Evolutionary conservation across 2,113 vertebrate species (phyloP).

Genomic region (Ammodytes dubius): DNA sequence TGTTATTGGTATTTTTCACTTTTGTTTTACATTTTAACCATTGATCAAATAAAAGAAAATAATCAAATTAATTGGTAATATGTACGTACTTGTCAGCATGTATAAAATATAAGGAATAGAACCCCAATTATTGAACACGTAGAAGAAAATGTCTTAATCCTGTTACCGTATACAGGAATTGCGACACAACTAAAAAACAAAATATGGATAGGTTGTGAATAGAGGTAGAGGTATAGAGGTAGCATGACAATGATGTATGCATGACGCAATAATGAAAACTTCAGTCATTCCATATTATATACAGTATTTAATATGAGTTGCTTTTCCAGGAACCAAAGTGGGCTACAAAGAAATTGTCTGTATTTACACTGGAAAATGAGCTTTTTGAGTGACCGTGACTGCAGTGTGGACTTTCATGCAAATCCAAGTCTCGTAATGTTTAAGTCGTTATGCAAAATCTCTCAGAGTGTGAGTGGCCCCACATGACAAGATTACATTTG

Average conservation of each 20-base stretch:
- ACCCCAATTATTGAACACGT: background rate
- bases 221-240: too few relatives aligned
- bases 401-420: constrained; percentile 22
- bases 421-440: constrained; percentile 11
- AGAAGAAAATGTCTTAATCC: background rate
- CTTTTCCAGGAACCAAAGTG: background rate
- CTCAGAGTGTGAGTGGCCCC: constrained; percentile 3
- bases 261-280: background rate
- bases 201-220: background rate
- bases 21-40: background rate
- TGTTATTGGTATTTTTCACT: background rate
- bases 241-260: background rate
- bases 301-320: too few relatives aligned
- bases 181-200: background rate
- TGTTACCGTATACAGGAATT: background rate
- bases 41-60: background rate
- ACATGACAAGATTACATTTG: constrained; percentile 48
- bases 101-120: background rate
- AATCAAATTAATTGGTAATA: background rate
- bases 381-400: background rate
- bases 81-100: background rate
- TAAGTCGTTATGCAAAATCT: constrained; percentile 23
- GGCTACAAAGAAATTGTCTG: background rate
- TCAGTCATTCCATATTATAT: background rate
- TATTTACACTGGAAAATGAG: constrained; percentile 26